A percentile compares a stretch with the other conserved stretches of the same genome.
These are phyloP conservation scores for Drosophila histrio DNA, from an alignment of 2,888 invertebrate species.

Conservation along the genomic window DNA sequence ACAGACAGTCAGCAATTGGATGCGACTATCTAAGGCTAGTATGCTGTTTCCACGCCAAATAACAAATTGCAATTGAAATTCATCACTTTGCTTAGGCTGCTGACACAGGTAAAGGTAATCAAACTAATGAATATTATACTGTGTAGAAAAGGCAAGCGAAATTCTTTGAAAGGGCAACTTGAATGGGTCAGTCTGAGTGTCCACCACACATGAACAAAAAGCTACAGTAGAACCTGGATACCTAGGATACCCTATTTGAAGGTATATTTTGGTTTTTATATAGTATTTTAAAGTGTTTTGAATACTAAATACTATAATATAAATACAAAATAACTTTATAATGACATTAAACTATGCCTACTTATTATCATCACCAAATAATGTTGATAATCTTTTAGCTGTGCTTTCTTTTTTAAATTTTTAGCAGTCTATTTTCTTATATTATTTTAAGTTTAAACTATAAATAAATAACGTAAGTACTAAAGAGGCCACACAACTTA, in stretches of 20 bases:
- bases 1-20: constrained; percentile 34
- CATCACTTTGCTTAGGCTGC: not conserved
- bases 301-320: too few relatives aligned
- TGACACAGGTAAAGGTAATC: constrained; percentile 43
- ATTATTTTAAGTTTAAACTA: too few relatives aligned
- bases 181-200: not conserved
- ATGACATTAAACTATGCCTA: too few relatives aligned
- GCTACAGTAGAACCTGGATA: constrained; percentile 1
- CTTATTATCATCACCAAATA: too few relatives aligned
- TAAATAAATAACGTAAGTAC: too few relatives aligned
- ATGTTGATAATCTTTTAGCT: too few relatives aligned
- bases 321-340: too few relatives aligned
- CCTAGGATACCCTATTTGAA: not conserved
- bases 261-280: not conserved
- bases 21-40: constrained; percentile 2
- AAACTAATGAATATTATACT: constrained; percentile 62
- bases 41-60: not conserved
- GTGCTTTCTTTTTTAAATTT: too few relatives aligned
- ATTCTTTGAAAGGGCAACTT: not conserved
- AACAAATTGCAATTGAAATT: constrained; percentile 30
- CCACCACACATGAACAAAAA: not conserved
- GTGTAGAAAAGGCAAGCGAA: not conserved
- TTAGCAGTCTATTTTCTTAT: too few relatives aligned
- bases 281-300: too few relatives aligned
- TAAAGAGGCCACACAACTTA: too few relatives aligned